Percentiles rank a stretch among this genome's conserved stretches.
These are phyloP conservation scores for Xenopus borealis DNA, from an alignment of 2,113 vertebrate genomes.

Conservation along the genomic window DNA sequence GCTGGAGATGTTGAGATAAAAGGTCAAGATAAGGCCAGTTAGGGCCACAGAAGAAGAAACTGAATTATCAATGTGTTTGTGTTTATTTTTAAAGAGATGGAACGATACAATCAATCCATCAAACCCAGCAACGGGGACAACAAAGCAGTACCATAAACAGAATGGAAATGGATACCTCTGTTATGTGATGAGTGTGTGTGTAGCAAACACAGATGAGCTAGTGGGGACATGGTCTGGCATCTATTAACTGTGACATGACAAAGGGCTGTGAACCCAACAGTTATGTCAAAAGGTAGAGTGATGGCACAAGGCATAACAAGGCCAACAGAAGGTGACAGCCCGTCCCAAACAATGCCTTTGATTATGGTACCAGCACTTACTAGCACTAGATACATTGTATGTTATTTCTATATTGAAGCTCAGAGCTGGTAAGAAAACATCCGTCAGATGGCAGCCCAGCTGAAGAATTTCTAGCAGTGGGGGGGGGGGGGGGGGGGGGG, in stretches of 20 bases:
- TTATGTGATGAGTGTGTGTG: not conserved
- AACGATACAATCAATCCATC: not conserved
- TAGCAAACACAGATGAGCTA: not conserved
- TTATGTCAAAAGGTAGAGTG: too few species aligned
- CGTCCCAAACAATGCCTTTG: too few species aligned
- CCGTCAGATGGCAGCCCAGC: too few species aligned
- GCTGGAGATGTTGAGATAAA: not conserved
- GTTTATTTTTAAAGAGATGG: constrained; percentile 1
- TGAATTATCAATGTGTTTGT: not conserved
- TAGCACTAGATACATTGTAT: too few species aligned
- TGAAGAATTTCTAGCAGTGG: too few species aligned
- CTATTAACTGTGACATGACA: constrained; percentile 1
- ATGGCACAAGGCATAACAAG: too few species aligned
- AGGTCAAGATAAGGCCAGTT: not conserved
- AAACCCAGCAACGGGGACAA: not conserved
- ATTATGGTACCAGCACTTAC: too few species aligned
- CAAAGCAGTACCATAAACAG: not conserved
- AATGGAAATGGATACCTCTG: not conserved
- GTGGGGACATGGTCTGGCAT: not conserved
- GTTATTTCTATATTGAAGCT: too few species aligned
- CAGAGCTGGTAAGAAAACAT: too few species aligned
- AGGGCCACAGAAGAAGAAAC: not conserved
- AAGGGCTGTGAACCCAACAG: too few species aligned
- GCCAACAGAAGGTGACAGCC: too few species aligned
- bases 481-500: too few species aligned